Percentiles rank a stretch among this genome's conserved stretches.
Conservation (phyloP, 2,113 vertebrate genomes). For the Fulica atra region DNA sequence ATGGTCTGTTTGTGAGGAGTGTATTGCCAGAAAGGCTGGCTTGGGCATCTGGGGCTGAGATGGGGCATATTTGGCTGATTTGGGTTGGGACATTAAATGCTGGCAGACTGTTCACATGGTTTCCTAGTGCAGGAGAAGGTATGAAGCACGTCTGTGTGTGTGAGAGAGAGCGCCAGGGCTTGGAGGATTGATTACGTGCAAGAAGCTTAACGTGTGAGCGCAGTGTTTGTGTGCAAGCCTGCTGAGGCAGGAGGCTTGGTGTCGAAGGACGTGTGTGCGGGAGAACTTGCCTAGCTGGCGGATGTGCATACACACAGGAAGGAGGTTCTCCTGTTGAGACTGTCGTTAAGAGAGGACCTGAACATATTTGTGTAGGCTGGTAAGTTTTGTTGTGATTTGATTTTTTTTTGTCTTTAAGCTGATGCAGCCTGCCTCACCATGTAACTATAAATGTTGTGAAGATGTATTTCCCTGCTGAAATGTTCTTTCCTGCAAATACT, state of each 20-base stretch:
- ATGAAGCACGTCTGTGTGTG: conserved; percentile 17
- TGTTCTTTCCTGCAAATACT: neutral
- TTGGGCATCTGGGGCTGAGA: neutral
- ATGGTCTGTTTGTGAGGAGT: neutral
- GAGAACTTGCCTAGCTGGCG: neutral
- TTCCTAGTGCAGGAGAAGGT: neutral
- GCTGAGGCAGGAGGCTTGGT: neutral
- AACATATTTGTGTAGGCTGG: neutral
- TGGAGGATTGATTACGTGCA: neutral
- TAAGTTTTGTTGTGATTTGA: neutral
- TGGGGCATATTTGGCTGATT: neutral
- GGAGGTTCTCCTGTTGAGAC: neutral
- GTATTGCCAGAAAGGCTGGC: neutral
- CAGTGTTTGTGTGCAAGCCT: conserved; percentile 3
- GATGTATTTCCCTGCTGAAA: conserved; percentile 2
- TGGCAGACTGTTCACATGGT: neutral
- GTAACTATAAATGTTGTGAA: neutral
- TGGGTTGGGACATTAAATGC: neutral
- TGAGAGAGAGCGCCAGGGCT: neutral
- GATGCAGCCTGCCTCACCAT: neutral
- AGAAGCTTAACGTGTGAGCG: neutral
- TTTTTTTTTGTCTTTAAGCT: neutral
- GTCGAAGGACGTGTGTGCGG: neutral
- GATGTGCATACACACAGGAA: rapidly evolving
- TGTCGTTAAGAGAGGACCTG: neutral